These are phyloP conservation scores for Tipula unca DNA, from an alignment of 2,888 invertebrate species.

Conservation along the genomic window DNA sequence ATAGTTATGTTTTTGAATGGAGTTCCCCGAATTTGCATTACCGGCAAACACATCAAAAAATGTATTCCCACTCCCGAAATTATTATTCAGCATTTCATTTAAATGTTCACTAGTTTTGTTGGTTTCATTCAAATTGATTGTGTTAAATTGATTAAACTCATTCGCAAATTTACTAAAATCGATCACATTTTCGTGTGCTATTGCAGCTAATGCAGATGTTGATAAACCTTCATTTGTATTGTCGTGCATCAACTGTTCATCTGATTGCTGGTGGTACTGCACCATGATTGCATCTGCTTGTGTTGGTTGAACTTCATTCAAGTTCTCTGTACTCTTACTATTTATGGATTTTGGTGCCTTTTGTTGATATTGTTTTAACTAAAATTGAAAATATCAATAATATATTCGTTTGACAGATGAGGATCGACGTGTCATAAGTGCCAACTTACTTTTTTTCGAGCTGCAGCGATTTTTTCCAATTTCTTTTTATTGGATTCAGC, in stretches of 20 bases:
- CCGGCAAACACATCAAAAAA: neutral
- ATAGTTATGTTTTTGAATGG: neutral
- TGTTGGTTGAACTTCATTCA: neutral
- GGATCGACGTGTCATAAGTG: slow-evolving; percentile 10
- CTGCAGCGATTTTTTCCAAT: slow-evolving; percentile 2
- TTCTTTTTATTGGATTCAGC: neutral
- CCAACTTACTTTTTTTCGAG: slow-evolving; percentile 14
- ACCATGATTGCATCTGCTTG: neutral
- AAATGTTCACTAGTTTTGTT: neutral
- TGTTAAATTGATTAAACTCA: neutral
- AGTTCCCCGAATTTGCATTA: neutral
- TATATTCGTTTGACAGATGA: neutral
- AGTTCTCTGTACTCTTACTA: neutral
- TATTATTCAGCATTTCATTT: neutral
- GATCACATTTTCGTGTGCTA: neutral
- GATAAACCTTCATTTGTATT: neutral
- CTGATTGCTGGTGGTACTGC: neutral
- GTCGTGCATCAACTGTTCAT: neutral
- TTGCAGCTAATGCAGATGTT: neutral
- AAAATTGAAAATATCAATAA: neutral
- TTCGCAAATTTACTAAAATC: neutral
- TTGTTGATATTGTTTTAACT: slow-evolving; percentile 18
- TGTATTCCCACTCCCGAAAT: neutral
- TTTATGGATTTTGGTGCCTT: neutral
- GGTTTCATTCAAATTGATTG: neutral